Evolutionary conservation across 1,140 invertebrate genomes (phyloP), one percentile per base, ranked within the genome.

Genomic region (Hirudo medicinalis): DNA sequence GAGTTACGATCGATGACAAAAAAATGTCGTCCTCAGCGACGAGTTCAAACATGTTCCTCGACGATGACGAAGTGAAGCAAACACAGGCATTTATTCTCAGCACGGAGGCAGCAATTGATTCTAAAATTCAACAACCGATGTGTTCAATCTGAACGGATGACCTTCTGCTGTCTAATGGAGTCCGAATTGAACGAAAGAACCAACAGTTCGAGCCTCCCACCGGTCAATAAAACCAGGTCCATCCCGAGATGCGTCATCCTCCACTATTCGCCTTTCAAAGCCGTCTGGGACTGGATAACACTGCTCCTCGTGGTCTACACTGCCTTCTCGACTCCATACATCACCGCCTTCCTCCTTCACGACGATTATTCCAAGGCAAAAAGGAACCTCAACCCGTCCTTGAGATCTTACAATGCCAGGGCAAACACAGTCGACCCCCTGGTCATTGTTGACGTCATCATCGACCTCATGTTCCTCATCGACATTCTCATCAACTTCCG

Each of bases 261-360:
- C 68, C 95, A 98, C 84, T 97, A 98, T 84, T 95, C 92, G 75
- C 94, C 94, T 73, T 98, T 98, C 84, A 98, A 98, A 84, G 94
- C 93, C 72, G 92, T 93, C 76, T 98, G 94, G 94, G 94, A 98
- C 85, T 97, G 94, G 94, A 88, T 98, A 78, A 94, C 97, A 76
- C 85, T 97, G 55, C 85, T 97, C 73, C 86, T 98, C 71, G 95
- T 99, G 74, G 90, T 98, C 83, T 98, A 98, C 83, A 98, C 96
- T 71, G 95, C 95, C 73, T 96, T 99, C 81, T 95, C 97, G 83
- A 99, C 95, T 74, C 96, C 96, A 6, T 99, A 98, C 83, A 91
- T 94, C 25, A 94, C 94, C 70, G 94, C 94, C 75, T 99, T 99
- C 84, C 87, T 97, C 76, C 87, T 98, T 73, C 92, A 91, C 79